Conservation (phyloP, 2,113 vertebrate genomes). For the Oryzias celebensis region DNA sequence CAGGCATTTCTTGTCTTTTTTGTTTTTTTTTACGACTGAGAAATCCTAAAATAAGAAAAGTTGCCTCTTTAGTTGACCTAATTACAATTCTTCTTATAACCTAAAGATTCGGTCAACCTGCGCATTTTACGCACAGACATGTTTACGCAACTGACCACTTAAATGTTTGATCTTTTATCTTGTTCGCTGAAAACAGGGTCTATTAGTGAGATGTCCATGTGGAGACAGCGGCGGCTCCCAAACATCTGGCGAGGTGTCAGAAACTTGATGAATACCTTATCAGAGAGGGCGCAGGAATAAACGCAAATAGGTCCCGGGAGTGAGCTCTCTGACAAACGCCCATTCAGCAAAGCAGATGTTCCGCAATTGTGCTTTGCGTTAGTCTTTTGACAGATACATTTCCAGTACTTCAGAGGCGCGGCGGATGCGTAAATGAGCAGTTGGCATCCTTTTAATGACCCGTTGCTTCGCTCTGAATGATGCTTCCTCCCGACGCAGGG, state of each 20-base stretch:
- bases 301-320: slow-evolving; percentile 74
- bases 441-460: slow-evolving; percentile 47
- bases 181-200: slow-evolving; percentile 29
- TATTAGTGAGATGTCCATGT: slow-evolving; percentile 64
- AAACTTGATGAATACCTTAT: slow-evolving; percentile 76
- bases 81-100: too few relatives aligned
- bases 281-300: slow-evolving; percentile 63
- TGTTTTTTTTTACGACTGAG: slow-evolving; percentile 19
- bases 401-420: slow-evolving; percentile 58
- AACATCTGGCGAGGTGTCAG: slow-evolving; percentile 76
- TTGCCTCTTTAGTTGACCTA: neutral
- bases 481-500: slow-evolving; percentile 4
- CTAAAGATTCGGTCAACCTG: too few relatives aligned
- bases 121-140: neutral
- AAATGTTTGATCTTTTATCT: slow-evolving; percentile 13
- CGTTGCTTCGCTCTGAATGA: slow-evolving; percentile 33
- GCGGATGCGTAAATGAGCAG: slow-evolving; percentile 63
- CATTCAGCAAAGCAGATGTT: slow-evolving; percentile 76
- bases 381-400: slow-evolving; percentile 71
- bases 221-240: slow-evolving; percentile 65
- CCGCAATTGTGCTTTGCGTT: slow-evolving; percentile 57
- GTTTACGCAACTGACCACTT: neutral
- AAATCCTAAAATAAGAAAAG: slow-evolving; percentile 37
- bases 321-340: slow-evolving; percentile 54
- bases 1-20: slow-evolving; percentile 8